Base-by-base conservation (phyloP, 1,140 invertebrate species). In the Ips nitidus region DNA sequence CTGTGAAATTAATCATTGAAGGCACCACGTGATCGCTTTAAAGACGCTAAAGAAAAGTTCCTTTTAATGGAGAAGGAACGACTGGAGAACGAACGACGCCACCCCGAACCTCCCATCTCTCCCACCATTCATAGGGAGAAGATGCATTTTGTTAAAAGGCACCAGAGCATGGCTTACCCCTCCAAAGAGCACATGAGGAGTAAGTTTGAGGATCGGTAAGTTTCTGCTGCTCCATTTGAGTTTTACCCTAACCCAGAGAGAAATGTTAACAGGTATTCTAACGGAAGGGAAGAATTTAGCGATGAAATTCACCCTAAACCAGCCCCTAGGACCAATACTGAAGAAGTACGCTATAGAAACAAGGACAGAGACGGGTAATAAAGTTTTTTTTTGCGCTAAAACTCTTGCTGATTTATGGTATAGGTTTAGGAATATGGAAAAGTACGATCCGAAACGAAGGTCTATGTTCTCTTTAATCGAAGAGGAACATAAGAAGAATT, bases 21-120 rank as follows among this genome's bases (percentile, higher is more conserved):
- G 69, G 86, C 88, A 43, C 90, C 90, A 0, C 84, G 89, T 65
- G 91, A 93, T 71, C 85, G 91, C 47, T 93, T 93, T 78, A 89
- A 91, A 74, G 91, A 92, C 74, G 91, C 91, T 50, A 93, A 92
- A 79, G 90, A 93, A 76, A 92, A 92, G 80, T 93, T 93, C 75
- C 84, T 89, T 77, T 86, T 88, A 38, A 84, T 93, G 81, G 91
- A 94, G 79, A 83, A 87, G 70, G 88, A 90, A 71, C 84, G 88
- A 50, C 84, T 87, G 61, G 83, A 84, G 70, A 79, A 81, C 53
- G 84, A 88, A 64, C 79, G 79, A 22, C 75, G 76, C 52, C 67
- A 72, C 41, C 73, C 74, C 4, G 78, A 80, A 68, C 62, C 72
- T 39, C 71, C 74, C 0, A 79, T 78, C 47, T 75, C 75, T 22